Base-by-base conservation (phyloP, 2,113 vertebrate genomes). In the Ochotona princeps region DNA sequence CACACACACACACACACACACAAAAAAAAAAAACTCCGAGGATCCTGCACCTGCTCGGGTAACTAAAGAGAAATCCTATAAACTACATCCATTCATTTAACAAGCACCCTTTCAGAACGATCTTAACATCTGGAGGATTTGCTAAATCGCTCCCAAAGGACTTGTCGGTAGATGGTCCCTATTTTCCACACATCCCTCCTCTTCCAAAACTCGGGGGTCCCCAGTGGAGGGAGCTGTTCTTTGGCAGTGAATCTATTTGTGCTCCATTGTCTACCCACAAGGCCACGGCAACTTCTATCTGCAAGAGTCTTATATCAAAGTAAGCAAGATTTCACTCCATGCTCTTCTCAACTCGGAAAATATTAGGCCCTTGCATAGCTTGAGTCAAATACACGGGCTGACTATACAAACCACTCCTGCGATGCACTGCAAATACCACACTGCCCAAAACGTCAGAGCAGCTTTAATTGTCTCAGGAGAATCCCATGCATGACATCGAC, bases 91-190 rank as follows among this genome's bases (percentile, higher is more conserved):
- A 14, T 44, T 44, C 57, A 51, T 38, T 32, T 49, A 83, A 49
- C 13, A 74, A 47, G 49, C 0, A 0, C 67, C 65, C 13, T 21
- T 1, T 49, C 30, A 47, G 12, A 47, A 35, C 1, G 23, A 25
- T 54, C 38, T 70, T 35, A 74, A 32, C 38, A 38, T 25, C 30
- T 6, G 12, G 23, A 76, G n/a, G 32, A 66, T 32, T 51, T 86
- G 65, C 38, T 84, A n/a, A 54, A 61, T 70, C 0, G 5, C 2
- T 51, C 38, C 28, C 35, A 13, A 25, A 74, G 6, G 35, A 35
- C 7, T 79, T 17, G 10, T 0, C 57, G n/a, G 15, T 51, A 15
- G 60, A 17, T 1, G 7, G 17, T 1, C 23, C 67, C 32, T 38
- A 35, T 87, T 75, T 70, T 30, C 11, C 6, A 35, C 60, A 15